Evolutionary conservation across 2,888 invertebrate species (phyloP).

Genomic region (Ophion ventricosus): DNA sequence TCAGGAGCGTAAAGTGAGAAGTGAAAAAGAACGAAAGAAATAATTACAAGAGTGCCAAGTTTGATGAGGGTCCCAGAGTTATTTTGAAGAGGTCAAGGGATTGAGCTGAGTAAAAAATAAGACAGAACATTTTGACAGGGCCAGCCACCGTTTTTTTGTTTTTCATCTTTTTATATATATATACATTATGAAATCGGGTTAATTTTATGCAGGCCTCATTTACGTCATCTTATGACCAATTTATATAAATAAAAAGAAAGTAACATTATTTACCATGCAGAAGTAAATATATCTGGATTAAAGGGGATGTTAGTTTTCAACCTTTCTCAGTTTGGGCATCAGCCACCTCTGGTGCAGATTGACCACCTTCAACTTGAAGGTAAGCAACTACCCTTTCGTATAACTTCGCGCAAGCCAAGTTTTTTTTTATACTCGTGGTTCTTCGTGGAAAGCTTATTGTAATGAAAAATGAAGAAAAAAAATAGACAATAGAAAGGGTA

Average conservation of each 20-base stretch:
- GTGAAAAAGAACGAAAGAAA: slow-evolving; percentile 18
- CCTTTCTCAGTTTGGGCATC: background rate
- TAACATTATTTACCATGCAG: background rate
- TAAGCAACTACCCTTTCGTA: slow-evolving; percentile 5
- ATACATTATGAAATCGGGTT: background rate
- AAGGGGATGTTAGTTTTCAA: background rate
- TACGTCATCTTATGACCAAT: background rate
- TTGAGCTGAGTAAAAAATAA: slow-evolving; percentile 2
- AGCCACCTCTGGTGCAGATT: background rate
- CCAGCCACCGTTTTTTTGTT: background rate
- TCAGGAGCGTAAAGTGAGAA: background rate
- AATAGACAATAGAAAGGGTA: slow-evolving; percentile 28
- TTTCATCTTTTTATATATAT: background rate
- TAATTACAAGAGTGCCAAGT: slow-evolving; percentile 21
- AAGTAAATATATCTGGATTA: background rate
- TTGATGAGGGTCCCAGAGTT: slow-evolving; percentile 33
- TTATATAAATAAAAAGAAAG: background rate
- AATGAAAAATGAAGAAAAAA: slow-evolving; percentile 40
- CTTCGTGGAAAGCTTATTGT: slow-evolving; percentile 34
- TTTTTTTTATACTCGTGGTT: slow-evolving; percentile 49
- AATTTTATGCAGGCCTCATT: background rate
- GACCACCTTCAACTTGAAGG: background rate
- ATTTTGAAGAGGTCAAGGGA: background rate
- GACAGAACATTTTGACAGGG: background rate
- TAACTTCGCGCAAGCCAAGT: slow-evolving; percentile 40